A percentile compares a stretch with the other conserved stretches of the same genome.
These are phyloP conservation scores for Alouatta caraya DNA, from an alignment of 2,797 vertebrate genomes.

Conservation along the genomic window DNA sequence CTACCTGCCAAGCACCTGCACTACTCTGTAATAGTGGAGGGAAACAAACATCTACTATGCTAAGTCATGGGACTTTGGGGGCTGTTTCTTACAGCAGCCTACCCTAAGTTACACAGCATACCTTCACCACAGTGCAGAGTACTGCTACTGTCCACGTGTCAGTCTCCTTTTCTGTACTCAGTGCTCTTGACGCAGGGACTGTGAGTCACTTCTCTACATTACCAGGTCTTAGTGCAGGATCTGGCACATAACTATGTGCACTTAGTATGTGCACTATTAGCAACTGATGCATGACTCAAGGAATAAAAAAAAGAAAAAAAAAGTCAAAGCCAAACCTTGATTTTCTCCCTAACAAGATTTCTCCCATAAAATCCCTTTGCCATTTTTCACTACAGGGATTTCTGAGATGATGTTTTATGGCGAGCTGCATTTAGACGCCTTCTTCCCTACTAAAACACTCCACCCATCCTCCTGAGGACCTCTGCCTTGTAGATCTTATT, in stretches of 20 bases:
- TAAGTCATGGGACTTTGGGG: not conserved
- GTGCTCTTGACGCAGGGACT: not conserved
- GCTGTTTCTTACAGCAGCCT: not conserved
- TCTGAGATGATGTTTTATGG: not conserved
- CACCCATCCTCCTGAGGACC: not conserved
- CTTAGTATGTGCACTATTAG: not conserved
- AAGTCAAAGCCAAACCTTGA: not conserved
- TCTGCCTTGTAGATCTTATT: not conserved
- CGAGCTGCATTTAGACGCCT: no score
- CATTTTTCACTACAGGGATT: not conserved
- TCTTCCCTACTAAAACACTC: not conserved
- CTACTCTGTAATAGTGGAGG: not conserved
- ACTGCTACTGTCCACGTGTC: accelerated
- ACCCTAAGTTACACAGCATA: accelerated
- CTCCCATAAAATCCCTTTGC: not conserved
- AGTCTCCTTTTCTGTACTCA: not conserved
- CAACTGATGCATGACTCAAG: not conserved
- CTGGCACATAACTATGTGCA: not conserved
- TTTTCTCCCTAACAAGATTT: not conserved
- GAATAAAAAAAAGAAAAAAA: not conserved
- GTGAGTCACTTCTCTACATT: not conserved
- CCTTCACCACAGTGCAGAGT: not conserved
- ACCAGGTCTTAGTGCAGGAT: not conserved
- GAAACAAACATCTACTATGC: not conserved
- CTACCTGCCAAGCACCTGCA: not conserved